Percentiles rank a stretch among this genome's conserved stretches.
Conservation (phyloP, 2,113 vertebrate genomes). For the Cyanistes caeruleus region DNA sequence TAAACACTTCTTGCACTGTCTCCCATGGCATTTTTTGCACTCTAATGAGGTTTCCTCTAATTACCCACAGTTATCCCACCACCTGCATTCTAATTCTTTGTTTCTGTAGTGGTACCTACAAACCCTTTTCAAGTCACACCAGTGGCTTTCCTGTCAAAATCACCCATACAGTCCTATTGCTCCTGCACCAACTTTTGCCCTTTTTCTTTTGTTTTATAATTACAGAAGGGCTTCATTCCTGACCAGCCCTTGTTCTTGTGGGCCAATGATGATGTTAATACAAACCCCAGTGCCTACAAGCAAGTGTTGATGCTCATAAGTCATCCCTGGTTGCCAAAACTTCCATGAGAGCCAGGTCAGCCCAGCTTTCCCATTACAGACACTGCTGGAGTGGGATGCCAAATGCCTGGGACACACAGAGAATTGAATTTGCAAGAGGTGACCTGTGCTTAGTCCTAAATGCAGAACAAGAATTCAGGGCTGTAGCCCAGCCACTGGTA, state of each 20-base stretch:
- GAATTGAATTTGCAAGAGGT: not conserved
- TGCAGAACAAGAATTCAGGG: rapidly evolving
- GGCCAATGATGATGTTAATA: not conserved
- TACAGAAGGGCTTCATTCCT: not conserved
- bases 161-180: not conserved
- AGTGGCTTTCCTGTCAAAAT: not conserved
- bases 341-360: not conserved
- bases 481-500: not conserved
- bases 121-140: not conserved
- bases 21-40: not conserved
- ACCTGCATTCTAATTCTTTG: not conserved
- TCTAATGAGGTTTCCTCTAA: rapidly evolving
- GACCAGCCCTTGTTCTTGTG: not conserved
- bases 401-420: rapidly evolving
- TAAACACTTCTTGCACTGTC: not conserved
- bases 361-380: not conserved
- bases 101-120: not conserved
- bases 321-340: not conserved
- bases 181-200: not conserved
- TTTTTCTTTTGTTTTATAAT: not conserved
- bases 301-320: not conserved
- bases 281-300: rapidly evolving
- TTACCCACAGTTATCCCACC: not conserved
- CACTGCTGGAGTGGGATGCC: not conserved
- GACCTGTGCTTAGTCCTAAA: not conserved